These are phyloP conservation scores for Mormyrus lacerda DNA, from an alignment of 2,113 vertebrate species.

Conservation along the genomic window DNA sequence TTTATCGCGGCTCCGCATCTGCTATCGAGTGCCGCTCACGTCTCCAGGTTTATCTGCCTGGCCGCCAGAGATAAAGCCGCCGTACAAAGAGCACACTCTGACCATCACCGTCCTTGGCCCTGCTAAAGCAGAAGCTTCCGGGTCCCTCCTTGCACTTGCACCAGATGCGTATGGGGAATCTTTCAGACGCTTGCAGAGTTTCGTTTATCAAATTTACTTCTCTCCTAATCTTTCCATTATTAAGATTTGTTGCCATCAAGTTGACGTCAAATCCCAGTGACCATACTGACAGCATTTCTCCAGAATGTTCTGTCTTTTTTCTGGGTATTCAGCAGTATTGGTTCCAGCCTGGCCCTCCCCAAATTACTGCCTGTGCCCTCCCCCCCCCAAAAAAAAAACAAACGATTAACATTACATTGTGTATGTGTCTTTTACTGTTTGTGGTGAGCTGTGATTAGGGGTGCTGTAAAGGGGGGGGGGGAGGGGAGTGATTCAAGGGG, in stretches of 20 bases:
- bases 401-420: neutral
- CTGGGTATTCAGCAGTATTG: neutral
- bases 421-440: too few relatives aligned
- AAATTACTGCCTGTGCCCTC: neutral
- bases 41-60: conserved; percentile 3
- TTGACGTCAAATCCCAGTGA: neutral
- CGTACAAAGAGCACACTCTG: neutral
- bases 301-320: neutral
- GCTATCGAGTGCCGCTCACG: neutral
- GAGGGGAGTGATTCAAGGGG: neutral
- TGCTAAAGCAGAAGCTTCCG: neutral
- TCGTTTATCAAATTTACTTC: neutral
- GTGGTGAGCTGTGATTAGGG: too few relatives aligned
- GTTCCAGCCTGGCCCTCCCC: neutral
- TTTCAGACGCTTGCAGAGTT: neutral
- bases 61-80: neutral
- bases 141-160: neutral
- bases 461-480: neutral
- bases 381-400: neutral
- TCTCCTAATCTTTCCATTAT: neutral
- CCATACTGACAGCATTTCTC: neutral
- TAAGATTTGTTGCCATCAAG: neutral
- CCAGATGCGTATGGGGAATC: neutral
- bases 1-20: neutral
- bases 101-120: neutral